Conservation (phyloP, 2,888 invertebrate genomes). For the Andrena trimmerana region DNA sequence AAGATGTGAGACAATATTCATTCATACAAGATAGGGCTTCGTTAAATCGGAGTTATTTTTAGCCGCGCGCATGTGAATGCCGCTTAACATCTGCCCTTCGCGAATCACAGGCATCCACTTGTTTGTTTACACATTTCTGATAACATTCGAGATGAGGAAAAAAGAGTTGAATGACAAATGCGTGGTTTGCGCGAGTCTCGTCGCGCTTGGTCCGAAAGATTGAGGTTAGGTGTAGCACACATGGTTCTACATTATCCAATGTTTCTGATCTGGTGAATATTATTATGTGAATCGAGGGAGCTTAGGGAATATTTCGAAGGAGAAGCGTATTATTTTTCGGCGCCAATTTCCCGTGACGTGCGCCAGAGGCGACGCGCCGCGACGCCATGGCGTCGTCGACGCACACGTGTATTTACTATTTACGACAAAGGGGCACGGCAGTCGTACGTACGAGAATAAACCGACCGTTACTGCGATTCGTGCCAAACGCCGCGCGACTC, state of each 20-base stretch:
- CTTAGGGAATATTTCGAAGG: not conserved
- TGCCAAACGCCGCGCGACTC: constrained; percentile 59
- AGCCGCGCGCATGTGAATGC: not conserved
- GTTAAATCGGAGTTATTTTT: not conserved
- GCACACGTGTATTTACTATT: constrained; percentile 69
- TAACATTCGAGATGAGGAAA: not conserved
- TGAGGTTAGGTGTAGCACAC: not conserved
- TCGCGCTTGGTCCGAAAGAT: not conserved
- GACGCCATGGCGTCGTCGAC: constrained; percentile 30
- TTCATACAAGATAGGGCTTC: too few species aligned
- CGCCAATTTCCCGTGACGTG: not conserved
- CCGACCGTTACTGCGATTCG: constrained; percentile 57
- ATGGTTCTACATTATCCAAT: not conserved
- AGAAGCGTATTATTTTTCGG: constrained; percentile 1
- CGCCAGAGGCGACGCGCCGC: constrained; percentile 1
- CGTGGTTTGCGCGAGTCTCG: not conserved
- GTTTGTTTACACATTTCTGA: constrained; percentile 21
- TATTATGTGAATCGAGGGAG: not conserved
- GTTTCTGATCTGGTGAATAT: not conserved
- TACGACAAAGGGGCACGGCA: constrained; percentile 56
- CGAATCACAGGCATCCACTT: not conserved
- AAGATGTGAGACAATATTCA: not conserved
- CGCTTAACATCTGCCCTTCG: too few species aligned
- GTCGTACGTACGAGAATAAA: constrained; percentile 63
- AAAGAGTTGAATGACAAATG: not conserved